phyloP scores from a whole-genome alignment of 37 sponge, comb jelly and placozoan genomes.

The Amphimedon queenslandica region DNA sequence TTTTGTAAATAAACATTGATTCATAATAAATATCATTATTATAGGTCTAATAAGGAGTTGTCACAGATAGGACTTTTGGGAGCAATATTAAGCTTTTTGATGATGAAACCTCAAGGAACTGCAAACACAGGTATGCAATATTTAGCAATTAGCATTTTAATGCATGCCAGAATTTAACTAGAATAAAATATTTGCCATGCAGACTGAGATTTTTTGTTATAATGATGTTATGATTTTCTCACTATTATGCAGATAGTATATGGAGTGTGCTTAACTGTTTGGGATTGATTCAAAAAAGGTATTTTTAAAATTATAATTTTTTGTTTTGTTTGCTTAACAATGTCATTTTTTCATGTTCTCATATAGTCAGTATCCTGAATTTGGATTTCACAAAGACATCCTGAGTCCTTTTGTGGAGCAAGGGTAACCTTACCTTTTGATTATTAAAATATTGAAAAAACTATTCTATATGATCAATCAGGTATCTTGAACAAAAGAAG shows the following conservation, averaged over 20 bases:
- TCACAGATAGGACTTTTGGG: conserved; percentile 41
- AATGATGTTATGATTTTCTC: background rate
- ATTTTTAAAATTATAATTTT: no score
- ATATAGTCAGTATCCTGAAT: background rate
- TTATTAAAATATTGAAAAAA: background rate
- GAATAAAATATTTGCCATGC: no score
- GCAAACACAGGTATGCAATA: conserved; percentile 55
- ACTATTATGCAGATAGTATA: background rate
- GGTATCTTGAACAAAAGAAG: conserved; percentile 57
- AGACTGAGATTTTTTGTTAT: no score
- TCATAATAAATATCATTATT: background rate
- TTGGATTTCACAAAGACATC: background rate
- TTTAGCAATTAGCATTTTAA: no score
- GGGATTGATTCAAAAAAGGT: no score
- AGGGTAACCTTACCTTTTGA: background rate
- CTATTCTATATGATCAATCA: conserved; percentile 11
- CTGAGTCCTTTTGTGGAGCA: background rate
- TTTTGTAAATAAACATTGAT: no score
- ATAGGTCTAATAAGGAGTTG: conserved; percentile 18
- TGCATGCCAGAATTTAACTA: background rate
- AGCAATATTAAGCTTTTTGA: conserved; percentile 50
- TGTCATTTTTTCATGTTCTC: background rate
- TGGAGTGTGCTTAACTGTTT: background rate
- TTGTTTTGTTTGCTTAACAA: background rate
- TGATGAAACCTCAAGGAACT: conserved; percentile 53